Conservation (phyloP, 2,113 vertebrate species). For the Myrmophylax atrothorax region DNA sequence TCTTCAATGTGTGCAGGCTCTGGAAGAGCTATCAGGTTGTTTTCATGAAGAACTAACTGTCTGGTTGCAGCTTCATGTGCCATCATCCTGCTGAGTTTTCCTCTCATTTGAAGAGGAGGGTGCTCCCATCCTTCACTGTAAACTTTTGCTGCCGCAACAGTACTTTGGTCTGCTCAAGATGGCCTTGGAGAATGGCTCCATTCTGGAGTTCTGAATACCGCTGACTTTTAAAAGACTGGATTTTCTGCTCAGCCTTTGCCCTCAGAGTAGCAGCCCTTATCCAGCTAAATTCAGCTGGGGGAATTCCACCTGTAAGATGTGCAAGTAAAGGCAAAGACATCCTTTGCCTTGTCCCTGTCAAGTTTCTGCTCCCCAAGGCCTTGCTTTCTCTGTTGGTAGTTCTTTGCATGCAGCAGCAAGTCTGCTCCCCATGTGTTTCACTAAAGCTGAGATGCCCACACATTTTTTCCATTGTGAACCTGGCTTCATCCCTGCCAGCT, state of each 20-base stretch:
- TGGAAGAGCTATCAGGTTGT: neutral
- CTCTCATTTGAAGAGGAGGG: neutral
- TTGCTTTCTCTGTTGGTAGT: conserved; percentile 57
- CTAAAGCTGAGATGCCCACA: conserved; percentile 40
- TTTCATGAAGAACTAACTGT: neutral
- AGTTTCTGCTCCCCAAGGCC: conserved; percentile 66
- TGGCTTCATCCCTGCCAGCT: conserved; percentile 55
- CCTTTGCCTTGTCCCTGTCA: conserved; percentile 48
- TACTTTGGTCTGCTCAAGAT: neutral
- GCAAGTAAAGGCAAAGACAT: conserved; percentile 60
- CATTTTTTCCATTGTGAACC: conserved; percentile 60
- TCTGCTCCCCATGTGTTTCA: neutral
- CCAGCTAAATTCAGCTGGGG: conserved; percentile 54
- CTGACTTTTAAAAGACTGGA: neutral
- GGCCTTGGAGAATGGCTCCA: neutral
- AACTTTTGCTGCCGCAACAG: neutral
- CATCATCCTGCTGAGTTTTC: neutral
- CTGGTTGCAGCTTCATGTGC: neutral
- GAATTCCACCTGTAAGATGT: conserved; percentile 61
- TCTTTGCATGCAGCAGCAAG: conserved; percentile 53
- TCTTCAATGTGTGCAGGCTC: neutral
- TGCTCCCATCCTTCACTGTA: neutral
- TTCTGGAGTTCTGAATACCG: neutral
- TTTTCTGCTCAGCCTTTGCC: conserved; percentile 14
- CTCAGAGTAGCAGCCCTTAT: conserved; percentile 19